Conservation (phyloP, 2,797 vertebrate species). For the Luscinia megarhynchos region DNA sequence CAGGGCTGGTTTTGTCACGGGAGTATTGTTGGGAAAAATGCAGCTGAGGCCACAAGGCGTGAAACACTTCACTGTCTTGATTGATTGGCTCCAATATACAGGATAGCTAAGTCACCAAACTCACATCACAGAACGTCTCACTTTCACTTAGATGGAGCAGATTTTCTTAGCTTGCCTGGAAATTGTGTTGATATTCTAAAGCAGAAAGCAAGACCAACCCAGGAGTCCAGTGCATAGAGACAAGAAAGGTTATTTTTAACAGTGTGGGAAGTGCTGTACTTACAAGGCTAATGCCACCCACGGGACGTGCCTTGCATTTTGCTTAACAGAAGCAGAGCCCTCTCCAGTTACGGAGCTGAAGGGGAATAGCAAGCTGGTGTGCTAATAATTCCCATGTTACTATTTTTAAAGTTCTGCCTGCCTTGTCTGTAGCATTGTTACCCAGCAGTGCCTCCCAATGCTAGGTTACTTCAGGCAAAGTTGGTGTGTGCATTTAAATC, state of each 20-base stretch:
- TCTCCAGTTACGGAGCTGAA: constrained; percentile 23
- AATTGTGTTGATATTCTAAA: not conserved
- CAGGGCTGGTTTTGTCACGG: not conserved
- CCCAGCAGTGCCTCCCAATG: not conserved
- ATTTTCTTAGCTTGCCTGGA: not conserved
- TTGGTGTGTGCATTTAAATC: not conserved
- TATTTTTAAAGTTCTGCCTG: constrained; percentile 54
- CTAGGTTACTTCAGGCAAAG: constrained; percentile 23
- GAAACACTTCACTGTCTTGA: not conserved
- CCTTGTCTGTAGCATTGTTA: not conserved
- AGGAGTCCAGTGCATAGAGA: not conserved
- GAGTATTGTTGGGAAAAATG: not conserved
- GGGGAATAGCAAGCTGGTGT: constrained; percentile 46
- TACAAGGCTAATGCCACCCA: constrained; percentile 15
- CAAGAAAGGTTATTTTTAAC: constrained; percentile 61
- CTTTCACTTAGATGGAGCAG: not conserved
- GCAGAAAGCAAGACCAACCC: not conserved
- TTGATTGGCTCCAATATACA: no score
- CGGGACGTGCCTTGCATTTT: constrained; percentile 16
- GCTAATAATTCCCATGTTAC: constrained; percentile 50
- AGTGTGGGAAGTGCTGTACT: constrained; percentile 12
- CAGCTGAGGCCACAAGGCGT: not conserved
- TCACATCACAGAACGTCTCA: not conserved
- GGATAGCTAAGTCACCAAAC: not conserved
- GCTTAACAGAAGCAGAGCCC: constrained; percentile 20